Evolutionary conservation across 2,113 vertebrate species (phyloP), one percentile per base, ranked within the genome.

Genomic region (Spermophilus dauricus): DNA sequence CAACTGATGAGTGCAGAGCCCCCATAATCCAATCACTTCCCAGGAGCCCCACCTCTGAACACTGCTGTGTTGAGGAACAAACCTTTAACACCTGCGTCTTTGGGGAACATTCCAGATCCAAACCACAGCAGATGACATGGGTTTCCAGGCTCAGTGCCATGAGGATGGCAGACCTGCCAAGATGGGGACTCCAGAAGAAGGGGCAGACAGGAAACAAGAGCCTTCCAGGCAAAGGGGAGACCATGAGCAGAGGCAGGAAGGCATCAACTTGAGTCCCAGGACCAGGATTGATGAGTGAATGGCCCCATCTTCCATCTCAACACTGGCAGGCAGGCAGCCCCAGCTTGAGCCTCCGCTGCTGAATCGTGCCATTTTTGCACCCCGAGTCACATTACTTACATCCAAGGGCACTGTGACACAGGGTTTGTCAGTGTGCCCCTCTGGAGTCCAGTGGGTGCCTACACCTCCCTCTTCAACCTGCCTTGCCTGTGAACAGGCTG

Each of bases 241-340:
- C 63, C 37, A 1, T 9, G 34, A 34, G 53, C 73, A 78, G 51
- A 56, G 37, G 89, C 53, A 8, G 0, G 53, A 69, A 78, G 78
- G 39, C 56, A 48, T 22, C 45, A 24, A 42, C 32, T 28, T 5
- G 1, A 32, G 30, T 45, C 67, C 2, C 0, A 0, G 48, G 70
- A 65, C 65, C 13, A 30, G 39, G 48, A 45, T 37, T 45, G 28
- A 34, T 69, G 48, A 45, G 11, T 4, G 11, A 9, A 2, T 65
- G 17, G 18, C 30, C 69, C 26, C 18, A 6, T 10, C 42, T 61
- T 63, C 76, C 3, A 5, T 26, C 48, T 93, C 70, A 70, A 2
- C 51, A 8, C 26, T 65, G 53, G 34, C 5, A 16, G 42, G 34
- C 5, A 16, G 37, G 7, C 22, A 85, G 26, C 53, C 81, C 61